phyloP scores from a whole-genome alignment of 2,888 invertebrate species.

The Acanthosepion lycidas region DNA sequence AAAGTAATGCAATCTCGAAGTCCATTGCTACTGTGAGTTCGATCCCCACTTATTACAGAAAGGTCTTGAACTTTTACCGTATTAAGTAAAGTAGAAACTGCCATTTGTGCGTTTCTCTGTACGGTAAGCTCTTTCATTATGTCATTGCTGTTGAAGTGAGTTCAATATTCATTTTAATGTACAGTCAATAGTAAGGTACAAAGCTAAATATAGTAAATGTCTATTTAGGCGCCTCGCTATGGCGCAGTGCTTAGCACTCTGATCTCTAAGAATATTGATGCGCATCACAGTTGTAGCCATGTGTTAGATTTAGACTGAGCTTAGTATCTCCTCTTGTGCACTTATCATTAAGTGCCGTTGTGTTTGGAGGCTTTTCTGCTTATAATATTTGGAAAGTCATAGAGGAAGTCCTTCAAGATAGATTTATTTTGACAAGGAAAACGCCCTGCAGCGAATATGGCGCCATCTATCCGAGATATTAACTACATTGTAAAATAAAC shows the following conservation, averaged over 20 bases:
- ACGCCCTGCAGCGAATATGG: conserved; percentile 15
- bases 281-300: too few species aligned
- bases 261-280: too few species aligned
- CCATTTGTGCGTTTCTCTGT: not conserved
- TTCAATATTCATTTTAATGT: too few species aligned
- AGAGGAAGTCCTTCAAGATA: not conserved
- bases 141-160: too few species aligned
- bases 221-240: too few species aligned
- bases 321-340: not conserved
- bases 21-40: not conserved
- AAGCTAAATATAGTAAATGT: too few species aligned
- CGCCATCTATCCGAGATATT: not conserved
- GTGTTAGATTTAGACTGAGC: too few species aligned
- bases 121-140: too few species aligned
- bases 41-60: not conserved
- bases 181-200: too few species aligned
- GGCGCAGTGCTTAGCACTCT: too few species aligned
- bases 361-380: not conserved
- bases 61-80: not conserved
- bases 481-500: not conserved
- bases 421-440: not conserved
- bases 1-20: not conserved
- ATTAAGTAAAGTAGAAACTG: not conserved
- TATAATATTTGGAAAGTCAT: not conserved
- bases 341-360: not conserved